Base-by-base conservation (phyloP, 1,140 invertebrate genomes). In the Sarcophaga bullata region DNA sequence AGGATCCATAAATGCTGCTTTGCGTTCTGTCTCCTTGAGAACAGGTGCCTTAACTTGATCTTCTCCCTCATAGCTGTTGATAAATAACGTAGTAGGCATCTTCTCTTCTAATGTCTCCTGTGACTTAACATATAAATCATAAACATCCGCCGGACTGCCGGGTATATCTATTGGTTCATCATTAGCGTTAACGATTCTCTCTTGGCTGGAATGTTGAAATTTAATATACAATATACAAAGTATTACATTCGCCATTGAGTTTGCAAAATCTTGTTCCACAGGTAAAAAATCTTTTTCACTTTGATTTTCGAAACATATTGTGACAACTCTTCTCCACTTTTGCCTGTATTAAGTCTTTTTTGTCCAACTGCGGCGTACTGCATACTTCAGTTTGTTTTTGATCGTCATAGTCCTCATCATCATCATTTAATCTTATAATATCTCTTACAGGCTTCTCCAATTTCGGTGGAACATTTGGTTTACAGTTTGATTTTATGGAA, bases 251-350 rank as follows among this genome's bases (percentile, higher is more conserved):
- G 84, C 84, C 4, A 83, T 85, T 11, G 85, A 83, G 8, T 84
- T 82, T 11, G 86, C 85, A 2, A 90, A 73, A 68, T 90, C 90
- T 82, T 87, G 82, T 78, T 86, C 82, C 13, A 90, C 84, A 72
- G 90, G 85, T 82, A 90, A 84, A 48, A 85, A 88, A 84, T 90
- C 87, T 54, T 87, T 83, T 25, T 84, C 81, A 82, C 87, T 90
- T 82, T 90, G 88, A 37, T 84, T 85, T 78, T 90, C 49, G 84
- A 62, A 0, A 88, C 87, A 82, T 83, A 88, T 58, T 86, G 83
- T 1, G 86, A n/a, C n/a, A 72, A 81, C 87, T 89, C 73, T 84
- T 58, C 52, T 88, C 83, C 0, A 90, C 88, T 75, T 88, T 90
- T 52, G 75, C 75, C 50, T 78, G 48, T 50, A 78, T 78, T 19